A percentile compares a stretch with the other conserved stretches of the same genome.
These are phyloP conservation scores for Leptinotarsa defecta DNA, from an alignment of 1,140 invertebrate species.

Conservation along the genomic window DNA sequence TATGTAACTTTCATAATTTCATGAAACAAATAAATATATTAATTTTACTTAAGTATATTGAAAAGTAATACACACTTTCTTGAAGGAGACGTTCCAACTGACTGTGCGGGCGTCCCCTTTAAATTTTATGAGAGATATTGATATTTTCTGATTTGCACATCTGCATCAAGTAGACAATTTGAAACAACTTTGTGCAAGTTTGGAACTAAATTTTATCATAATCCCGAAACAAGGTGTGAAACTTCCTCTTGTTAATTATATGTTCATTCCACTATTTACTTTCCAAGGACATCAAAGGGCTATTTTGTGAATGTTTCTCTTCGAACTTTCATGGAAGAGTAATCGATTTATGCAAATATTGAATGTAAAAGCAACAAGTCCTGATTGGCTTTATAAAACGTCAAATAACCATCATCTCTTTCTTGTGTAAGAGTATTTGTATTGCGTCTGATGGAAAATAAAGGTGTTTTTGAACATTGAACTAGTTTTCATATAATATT, in stretches of 20 bases:
- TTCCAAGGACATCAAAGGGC: not conserved
- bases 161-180: too few species aligned
- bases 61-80: too few species aligned
- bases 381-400: not conserved
- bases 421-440: too few species aligned
- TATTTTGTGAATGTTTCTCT: not conserved
- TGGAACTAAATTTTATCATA: not conserved
- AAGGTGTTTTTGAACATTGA: not conserved
- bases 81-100: too few species aligned
- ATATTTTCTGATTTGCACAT: too few species aligned
- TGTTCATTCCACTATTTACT: not conserved
- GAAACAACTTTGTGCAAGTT: not conserved
- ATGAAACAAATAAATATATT: too few species aligned
- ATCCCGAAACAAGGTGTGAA: not conserved
- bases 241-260: not conserved
- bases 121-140: too few species aligned
- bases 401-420: too few species aligned
- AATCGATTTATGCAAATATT: not conserved
- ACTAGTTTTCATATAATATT: not conserved
- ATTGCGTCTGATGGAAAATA: too few species aligned
- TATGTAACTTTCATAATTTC: too few species aligned
- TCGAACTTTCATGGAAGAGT: not conserved
- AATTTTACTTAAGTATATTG: too few species aligned
- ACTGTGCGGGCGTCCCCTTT: too few species aligned
- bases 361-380: slow-evolving; percentile 3